Evolutionary conservation across 2,888 invertebrate genomes (phyloP), one percentile per base, ranked within the genome.

Genomic region (Sphinx pinastri): DNA sequence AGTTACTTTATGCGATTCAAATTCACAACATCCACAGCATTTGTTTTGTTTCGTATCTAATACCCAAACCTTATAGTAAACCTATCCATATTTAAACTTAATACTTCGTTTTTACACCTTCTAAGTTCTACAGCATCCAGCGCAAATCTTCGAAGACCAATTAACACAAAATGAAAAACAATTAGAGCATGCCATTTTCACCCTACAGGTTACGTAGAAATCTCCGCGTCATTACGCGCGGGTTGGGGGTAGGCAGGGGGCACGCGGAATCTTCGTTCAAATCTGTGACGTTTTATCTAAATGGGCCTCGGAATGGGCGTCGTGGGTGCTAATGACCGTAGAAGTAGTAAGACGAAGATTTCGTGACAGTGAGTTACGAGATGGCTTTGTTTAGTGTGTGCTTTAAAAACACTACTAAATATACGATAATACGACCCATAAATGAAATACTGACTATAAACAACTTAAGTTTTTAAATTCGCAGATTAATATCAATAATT

Each of bases 241-340:
- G 82, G 82, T 77, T 51, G 51, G 51, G 69, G 55, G 67, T 68
- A 52, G 58, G 55, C 69, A 69, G 31, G 71, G 72, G 79, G 79
- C 73, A 74, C 52, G 72, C 77, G 82, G 87, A 87, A 89, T 89
- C 91, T 91, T 91, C 88, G 91, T 91, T 91, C 90, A 93, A 93
- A 94, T 94, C 93, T 94, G 88, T 90, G 92, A 91, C 93, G 89
- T 94, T 94, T 93, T 93, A 94, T 94, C 93, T 94, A 93, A 94
- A 94, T 93, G 93, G 93, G 92, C 90, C 88, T 86, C 89, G 89
- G 85, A 92, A 93, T 93, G 92, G 91, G 88, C 85, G 89, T 88
- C 91, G 89, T 91, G 88, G 84, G 86, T 49, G 83, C 91, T 94
- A 94, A 94, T 94, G 93, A 92, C 85, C 85, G 88, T 92, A 94